phyloP scores from a whole-genome alignment of 2,888 invertebrate genomes.

The Heliconius ethilla region DNA sequence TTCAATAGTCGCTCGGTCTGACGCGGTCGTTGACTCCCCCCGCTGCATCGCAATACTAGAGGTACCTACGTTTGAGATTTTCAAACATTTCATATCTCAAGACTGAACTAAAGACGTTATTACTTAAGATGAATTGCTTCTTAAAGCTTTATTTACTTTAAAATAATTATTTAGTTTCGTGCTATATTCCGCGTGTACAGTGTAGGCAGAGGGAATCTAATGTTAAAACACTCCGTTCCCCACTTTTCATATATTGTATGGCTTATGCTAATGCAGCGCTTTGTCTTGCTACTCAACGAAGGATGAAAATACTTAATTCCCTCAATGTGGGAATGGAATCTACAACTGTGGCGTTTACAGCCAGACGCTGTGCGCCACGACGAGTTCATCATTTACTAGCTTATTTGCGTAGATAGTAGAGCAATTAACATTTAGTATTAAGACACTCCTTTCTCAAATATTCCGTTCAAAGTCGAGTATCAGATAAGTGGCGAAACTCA shows the following conservation, averaged over 20 bases:
- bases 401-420: too few relatives aligned
- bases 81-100: constrained; percentile 30
- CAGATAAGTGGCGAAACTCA: not conserved
- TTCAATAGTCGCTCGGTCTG: constrained; percentile 32
- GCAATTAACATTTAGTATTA: too few relatives aligned
- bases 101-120: constrained; percentile 29
- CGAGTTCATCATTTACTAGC: not conserved
- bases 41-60: constrained; percentile 25
- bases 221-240: not conserved
- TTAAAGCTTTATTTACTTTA: not conserved
- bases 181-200: not conserved
- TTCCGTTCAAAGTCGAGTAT: not conserved
- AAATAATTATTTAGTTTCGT: not conserved
- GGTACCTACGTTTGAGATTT: constrained; percentile 20
- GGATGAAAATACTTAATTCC: not conserved
- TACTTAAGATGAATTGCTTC: constrained; percentile 21
- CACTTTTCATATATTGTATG: not conserved
- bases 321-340: not conserved
- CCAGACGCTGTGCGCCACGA: not conserved
- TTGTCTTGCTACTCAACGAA: not conserved
- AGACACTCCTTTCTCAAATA: too few relatives aligned
- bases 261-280: not conserved
- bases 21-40: constrained; percentile 37
- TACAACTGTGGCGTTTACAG: not conserved
- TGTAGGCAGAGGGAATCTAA: not conserved